These are phyloP conservation scores for Busseola fusca DNA, from an alignment of 2,888 invertebrate genomes.

Conservation along the genomic window DNA sequence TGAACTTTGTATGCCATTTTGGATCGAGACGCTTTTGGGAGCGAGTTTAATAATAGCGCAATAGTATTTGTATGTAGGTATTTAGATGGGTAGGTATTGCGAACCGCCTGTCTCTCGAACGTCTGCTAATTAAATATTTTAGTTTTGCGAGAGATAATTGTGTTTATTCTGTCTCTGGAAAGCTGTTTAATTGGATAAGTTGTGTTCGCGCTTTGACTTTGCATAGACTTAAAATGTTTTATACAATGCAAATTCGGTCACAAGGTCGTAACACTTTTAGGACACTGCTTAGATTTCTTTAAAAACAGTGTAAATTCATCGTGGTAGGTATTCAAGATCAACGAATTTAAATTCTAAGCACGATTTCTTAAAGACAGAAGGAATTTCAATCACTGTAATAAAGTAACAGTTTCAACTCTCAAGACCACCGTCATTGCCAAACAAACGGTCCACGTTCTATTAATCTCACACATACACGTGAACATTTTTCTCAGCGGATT, in stretches of 20 bases:
- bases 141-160: constrained; percentile 44
- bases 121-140: constrained; percentile 51
- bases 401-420: constrained; percentile 8
- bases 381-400: constrained; percentile 47
- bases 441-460: constrained; percentile 41
- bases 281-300: not conserved
- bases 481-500: constrained; percentile 68
- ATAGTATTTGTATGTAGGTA: constrained; percentile 56
- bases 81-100: constrained; percentile 39
- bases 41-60: constrained; percentile 60
- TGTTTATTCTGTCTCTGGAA: constrained; percentile 37
- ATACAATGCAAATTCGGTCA: constrained; percentile 23
- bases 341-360: constrained; percentile 22
- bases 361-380: constrained; percentile 32
- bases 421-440: constrained; percentile 57
- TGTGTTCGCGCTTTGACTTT: constrained; percentile 41
- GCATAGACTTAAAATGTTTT: constrained; percentile 42
- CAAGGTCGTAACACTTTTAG: constrained; percentile 7
- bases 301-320: not conserved
- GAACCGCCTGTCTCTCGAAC: constrained; percentile 31
- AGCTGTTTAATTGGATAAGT: constrained; percentile 52
- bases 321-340: constrained; percentile 19
- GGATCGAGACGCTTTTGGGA: constrained; percentile 69
- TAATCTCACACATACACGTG: constrained; percentile 50
- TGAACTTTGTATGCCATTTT: constrained; percentile 80